These are phyloP conservation scores for Prosapia bicincta DNA, from an alignment of 2,888 invertebrate genomes.

Conservation along the genomic window DNA sequence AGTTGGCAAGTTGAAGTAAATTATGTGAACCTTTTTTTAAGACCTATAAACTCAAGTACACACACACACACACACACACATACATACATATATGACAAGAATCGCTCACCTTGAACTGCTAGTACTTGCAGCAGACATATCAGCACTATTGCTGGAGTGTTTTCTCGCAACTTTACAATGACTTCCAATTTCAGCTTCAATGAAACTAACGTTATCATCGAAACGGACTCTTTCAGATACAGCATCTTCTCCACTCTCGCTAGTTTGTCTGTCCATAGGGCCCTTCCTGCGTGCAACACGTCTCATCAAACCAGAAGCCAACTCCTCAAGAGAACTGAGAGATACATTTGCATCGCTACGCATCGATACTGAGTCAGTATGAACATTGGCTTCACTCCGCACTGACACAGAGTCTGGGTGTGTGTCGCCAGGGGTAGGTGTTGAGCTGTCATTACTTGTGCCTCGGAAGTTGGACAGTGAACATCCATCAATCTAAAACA, in stretches of 20 bases:
- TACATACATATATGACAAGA: too few species aligned
- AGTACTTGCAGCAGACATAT: background rate
- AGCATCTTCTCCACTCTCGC: slow-evolving; percentile 52
- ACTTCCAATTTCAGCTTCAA: slow-evolving; percentile 41
- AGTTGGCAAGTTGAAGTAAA: too few species aligned
- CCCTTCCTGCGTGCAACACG: slow-evolving; percentile 45
- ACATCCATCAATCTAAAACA: slow-evolving; percentile 43
- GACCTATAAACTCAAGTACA: too few species aligned
- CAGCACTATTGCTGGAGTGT: slow-evolving; percentile 14
- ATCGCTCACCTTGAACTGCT: slow-evolving; percentile 23
- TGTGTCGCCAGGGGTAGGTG: slow-evolving; percentile 7
- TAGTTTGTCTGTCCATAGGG: slow-evolving; percentile 43
- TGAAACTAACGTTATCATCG: slow-evolving; percentile 60
- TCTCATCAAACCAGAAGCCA: slow-evolving; percentile 44
- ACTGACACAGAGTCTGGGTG: slow-evolving; percentile 35
- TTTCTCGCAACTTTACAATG: slow-evolving; percentile 26
- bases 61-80: too few species aligned
- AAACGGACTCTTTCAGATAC: slow-evolving; percentile 62
- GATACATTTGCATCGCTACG: slow-evolving; percentile 43
- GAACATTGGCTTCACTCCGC: slow-evolving; percentile 33
- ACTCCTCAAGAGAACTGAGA: slow-evolving; percentile 49
- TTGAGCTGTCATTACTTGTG: slow-evolving; percentile 23
- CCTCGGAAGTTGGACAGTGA: slow-evolving; percentile 38
- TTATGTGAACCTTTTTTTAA: too few species aligned
- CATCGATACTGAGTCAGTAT: slow-evolving; percentile 42